These are phyloP conservation scores for Psammodynastes pulverulentus DNA, from an alignment of 2,113 vertebrate species.

Conservation along the genomic window DNA sequence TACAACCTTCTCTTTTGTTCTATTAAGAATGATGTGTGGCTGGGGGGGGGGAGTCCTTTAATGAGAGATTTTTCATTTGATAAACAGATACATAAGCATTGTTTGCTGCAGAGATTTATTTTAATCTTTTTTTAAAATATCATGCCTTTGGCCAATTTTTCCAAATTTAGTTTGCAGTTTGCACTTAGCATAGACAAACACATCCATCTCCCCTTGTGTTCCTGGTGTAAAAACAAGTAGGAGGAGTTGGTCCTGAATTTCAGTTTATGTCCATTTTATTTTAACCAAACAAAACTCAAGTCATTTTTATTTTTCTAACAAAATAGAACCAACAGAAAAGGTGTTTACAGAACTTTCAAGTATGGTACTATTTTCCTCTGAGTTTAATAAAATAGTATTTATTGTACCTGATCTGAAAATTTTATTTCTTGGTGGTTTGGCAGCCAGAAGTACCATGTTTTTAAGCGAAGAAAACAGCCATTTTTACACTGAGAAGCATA, in stretches of 20 bases:
- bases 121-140: background rate
- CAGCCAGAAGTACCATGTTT: background rate
- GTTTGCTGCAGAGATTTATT: background rate
- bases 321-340: background rate
- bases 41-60: background rate
- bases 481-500: background rate
- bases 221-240: background rate
- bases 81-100: background rate
- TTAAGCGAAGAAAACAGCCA: background rate
- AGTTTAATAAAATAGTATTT: background rate
- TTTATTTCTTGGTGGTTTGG: background rate
- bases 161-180: background rate
- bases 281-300: background rate
- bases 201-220: background rate
- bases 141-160: background rate
- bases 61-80: background rate
- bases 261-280: background rate
- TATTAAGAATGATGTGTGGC: background rate
- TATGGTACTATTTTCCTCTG: background rate
- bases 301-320: background rate
- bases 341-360: background rate
- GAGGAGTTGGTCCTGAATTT: background rate
- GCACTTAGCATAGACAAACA: background rate
- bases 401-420: background rate
- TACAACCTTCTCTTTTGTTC: background rate